Conservation (phyloP, 2,797 vertebrate genomes). For the Delichon dasypus region DNA sequence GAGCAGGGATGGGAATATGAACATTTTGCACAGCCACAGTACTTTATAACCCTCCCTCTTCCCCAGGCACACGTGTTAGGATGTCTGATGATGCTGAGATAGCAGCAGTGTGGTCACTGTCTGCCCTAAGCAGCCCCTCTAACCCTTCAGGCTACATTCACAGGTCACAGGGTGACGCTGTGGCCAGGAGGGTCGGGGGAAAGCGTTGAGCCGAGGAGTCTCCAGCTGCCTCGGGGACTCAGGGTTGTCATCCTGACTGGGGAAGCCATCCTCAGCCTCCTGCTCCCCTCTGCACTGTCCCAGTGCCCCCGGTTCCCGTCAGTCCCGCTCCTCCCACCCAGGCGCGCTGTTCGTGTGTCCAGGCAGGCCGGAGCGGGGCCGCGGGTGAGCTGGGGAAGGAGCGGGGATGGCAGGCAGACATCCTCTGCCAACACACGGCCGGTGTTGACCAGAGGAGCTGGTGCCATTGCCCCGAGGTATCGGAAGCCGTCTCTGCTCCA, state of each 20-base stretch:
- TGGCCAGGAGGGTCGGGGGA: neutral
- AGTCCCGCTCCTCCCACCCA: neutral
- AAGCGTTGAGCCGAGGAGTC: neutral
- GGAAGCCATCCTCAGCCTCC: neutral
- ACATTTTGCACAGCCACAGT: neutral
- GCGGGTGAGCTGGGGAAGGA: slow-evolving; percentile 3
- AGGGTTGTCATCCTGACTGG: neutral
- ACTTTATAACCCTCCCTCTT: neutral
- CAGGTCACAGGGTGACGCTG: neutral
- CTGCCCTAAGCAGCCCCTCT: neutral
- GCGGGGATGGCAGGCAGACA: slow-evolving; percentile 18
- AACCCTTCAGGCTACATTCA: neutral
- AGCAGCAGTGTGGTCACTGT: neutral
- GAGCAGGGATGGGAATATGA: neutral
- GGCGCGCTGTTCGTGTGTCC: neutral
- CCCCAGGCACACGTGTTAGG: neutral
- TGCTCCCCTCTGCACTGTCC: neutral
- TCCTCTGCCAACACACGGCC: slow-evolving; percentile 16
- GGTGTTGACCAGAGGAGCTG: slow-evolving; percentile 23
- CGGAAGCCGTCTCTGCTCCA: slow-evolving; percentile 72
- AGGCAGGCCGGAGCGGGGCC: neutral
- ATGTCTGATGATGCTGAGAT: neutral
- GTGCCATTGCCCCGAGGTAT: slow-evolving; percentile 55
- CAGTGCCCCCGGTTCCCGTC: neutral
- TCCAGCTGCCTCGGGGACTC: neutral